Conservation (phyloP, 2,888 invertebrate species). For the Brassicogethes aeneus region DNA sequence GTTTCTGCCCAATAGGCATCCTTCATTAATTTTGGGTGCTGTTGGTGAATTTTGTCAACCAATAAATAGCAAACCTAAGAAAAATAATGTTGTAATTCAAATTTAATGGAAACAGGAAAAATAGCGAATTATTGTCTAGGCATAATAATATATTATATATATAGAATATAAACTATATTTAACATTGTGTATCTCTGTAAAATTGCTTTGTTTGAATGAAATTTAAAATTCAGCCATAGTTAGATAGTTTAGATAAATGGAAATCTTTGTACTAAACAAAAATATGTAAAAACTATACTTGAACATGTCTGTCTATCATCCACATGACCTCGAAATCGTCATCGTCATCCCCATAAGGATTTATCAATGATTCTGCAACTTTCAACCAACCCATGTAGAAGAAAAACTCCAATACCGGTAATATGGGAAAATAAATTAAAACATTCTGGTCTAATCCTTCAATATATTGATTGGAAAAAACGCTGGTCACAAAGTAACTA, state of each 20-base stretch:
- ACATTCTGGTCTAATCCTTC: slow-evolving; percentile 42
- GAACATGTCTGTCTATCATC: slow-evolving; percentile 81
- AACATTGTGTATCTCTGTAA: no score
- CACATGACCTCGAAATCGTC: slow-evolving; percentile 88
- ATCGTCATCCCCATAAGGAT: slow-evolving; percentile 85
- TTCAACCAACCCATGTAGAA: slow-evolving; percentile 87
- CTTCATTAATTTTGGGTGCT: slow-evolving; percentile 74
- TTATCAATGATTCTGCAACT: slow-evolving; percentile 82
- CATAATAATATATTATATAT: not conserved
- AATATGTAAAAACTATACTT: slow-evolving; percentile 45
- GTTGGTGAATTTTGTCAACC: slow-evolving; percentile 88
- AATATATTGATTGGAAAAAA: slow-evolving; percentile 83
- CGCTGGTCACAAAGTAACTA: slow-evolving; percentile 77
- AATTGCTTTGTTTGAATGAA: no score
- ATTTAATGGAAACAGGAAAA: not conserved
- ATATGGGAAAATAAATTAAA: slow-evolving; percentile 76
- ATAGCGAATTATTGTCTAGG: not conserved
- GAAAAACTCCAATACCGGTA: slow-evolving; percentile 78
- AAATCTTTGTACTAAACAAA: no score
- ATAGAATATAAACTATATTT: no score
- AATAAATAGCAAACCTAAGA: slow-evolving; percentile 76
- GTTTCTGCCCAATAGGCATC: slow-evolving; percentile 79
- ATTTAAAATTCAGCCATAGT: no score
- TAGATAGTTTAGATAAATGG: no score
- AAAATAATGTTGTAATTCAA: no score